Evolutionary conservation across 2,797 vertebrate species (phyloP), one percentile per base, ranked within the genome.

Genomic region (Siniperca undulata): DNA sequence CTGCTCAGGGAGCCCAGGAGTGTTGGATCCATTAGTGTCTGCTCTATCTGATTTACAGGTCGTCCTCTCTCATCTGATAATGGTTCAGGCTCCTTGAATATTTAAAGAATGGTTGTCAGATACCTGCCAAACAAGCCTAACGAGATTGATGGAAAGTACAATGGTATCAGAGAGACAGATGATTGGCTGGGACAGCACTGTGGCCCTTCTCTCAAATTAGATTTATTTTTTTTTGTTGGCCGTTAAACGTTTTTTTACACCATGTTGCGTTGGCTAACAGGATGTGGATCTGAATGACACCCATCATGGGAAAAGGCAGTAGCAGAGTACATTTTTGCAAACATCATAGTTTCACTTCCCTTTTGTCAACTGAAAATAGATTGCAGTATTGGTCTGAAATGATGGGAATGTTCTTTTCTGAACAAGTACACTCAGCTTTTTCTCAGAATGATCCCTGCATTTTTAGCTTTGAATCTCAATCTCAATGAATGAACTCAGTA

Each of bases 11-110:
- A 84, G 86, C 81, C 42, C 73, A 53, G 77, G 81, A 86, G 91
- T 86, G 88, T 86, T 83, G 86, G 78, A 82, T 93, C 92, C 92
- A 94, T 94, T 94, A 93, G 93, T 82, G 90, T 86, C 76, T 50
- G 81, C 91, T 88, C 85, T 85, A 93, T 94, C 93, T 93, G 93
- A 94, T 95, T 93, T 92, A 93, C 89, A 87, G 91, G 90, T 91
- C 62, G 68, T 81, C 86, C 90, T 86, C 86, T 89, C 91, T 84
- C 90, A 93, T 93, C 91, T 92, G 93, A 94, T 93, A 93, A 92
- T 93, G 92, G 71, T 62, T 87, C 82, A 44, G 90, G 87, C 88
- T 90, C 86, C 89, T 92, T 93, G 92, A 93, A 94, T 94, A 93
- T 94, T 94, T 94, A 93, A 95, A 91, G 90, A 88, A 84, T 62